Base-by-base conservation (phyloP, 2,797 vertebrate species). In the Babyrousa celebensis region DNA sequence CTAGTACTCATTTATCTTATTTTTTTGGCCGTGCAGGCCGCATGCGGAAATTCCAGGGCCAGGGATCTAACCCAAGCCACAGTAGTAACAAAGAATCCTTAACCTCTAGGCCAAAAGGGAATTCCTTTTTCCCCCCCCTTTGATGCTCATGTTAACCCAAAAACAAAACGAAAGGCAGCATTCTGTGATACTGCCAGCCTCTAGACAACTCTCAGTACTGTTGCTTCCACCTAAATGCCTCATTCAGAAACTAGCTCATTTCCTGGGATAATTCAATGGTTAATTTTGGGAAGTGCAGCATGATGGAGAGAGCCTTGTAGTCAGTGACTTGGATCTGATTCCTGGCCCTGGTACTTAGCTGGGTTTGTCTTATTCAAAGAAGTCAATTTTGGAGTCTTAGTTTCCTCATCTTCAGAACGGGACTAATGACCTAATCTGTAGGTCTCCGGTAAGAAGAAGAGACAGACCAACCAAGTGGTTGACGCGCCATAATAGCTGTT, bases 391-490 rank as follows among this genome's bases (percentile, higher is more conserved):
- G 82, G 2, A 79, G 58, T 83, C 89, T 92, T 58, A 40, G 8
- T 48, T 96, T 95, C 77, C 63, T 67, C 63, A 65, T 32, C 68
- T 85, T 92, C 63, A 85, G 78, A 92, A 74, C 16, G 60, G 52
- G 54, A 58, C 52, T 94, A 75, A 56, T 74, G 15, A 40, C 14
- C 14, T 62, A 62, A 54, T 95, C 65, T 83, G 29, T 16, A 86
- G 74, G 83, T 63, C 4, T 79, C 62, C 60, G 52, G 32, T 74
- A 74, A 94, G 48, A 43, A 12, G 8, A 10, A 60, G n/a, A 82
- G 18, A 70, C 1, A 78, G 29, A 54, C 25, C 54, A 60, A 43
- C 16, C 79, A 82, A 54, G 8, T 43, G 56, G 63, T n/a, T 92
- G 71, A n/a, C 83, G 71, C 21, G 74, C 2, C 14, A 21, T 63